A percentile compares a stretch with the other conserved stretches of the same genome.
phyloP scores from a whole-genome alignment of 2,797 vertebrate genomes.

The Lates japonicus region DNA sequence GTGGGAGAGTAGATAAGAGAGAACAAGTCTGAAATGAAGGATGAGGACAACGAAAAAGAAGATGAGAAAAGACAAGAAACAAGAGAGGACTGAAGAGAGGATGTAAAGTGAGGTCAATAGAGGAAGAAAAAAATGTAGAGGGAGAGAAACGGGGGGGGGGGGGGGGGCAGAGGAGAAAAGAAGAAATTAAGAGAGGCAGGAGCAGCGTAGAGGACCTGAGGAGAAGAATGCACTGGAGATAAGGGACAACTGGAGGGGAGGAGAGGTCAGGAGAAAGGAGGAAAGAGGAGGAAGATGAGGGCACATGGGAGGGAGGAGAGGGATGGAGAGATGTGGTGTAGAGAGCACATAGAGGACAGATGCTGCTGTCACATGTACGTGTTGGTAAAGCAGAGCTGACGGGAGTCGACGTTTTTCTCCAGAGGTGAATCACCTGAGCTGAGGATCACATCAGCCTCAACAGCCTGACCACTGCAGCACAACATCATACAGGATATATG shows the following conservation, averaged over 20 bases:
- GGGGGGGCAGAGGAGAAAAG: not conserved
- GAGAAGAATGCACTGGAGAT: conserved; percentile 16
- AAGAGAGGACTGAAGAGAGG: not conserved
- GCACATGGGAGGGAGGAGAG: not conserved
- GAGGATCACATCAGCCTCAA: conserved; percentile 15
- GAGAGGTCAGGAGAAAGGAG: not conserved
- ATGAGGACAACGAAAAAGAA: not conserved
- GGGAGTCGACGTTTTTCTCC: conserved; percentile 55
- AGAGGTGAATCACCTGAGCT: conserved; percentile 57
- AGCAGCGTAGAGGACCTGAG: not conserved
- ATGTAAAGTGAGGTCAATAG: not conserved
- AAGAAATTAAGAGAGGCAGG: not conserved
- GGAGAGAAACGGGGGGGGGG: not conserved
- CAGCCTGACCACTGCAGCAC: conserved; percentile 3
- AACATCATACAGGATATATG: not conserved
- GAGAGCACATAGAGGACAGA: conserved; percentile 41
- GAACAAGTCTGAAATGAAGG: not conserved
- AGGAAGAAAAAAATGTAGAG: not conserved
- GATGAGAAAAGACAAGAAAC: not conserved
- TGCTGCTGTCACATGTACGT: conserved; percentile 47
- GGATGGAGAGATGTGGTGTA: not conserved
- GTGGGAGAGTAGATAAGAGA: not conserved
- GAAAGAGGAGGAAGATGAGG: not conserved
- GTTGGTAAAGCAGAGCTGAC: conserved; percentile 67
- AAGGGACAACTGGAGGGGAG: conserved; percentile 2